Base-by-base conservation (phyloP, 2,113 vertebrate species). In the Chaetops frenatus region DNA sequence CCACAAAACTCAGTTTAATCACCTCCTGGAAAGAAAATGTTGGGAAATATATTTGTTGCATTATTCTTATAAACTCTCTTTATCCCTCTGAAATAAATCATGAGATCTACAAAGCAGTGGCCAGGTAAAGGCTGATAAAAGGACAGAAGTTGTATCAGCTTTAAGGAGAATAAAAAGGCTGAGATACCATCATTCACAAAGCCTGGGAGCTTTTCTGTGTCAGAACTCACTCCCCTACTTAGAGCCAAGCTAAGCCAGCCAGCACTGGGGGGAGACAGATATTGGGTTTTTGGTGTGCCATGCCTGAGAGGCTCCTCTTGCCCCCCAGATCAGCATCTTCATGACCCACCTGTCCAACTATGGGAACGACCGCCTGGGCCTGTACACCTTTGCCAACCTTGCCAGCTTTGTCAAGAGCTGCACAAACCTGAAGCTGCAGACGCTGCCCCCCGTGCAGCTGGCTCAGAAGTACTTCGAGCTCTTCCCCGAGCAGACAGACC, bases 281-380 rank as follows among this genome's bases (percentile, higher is more conserved):
- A 3, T 12, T 20, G n/a, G 33, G 12, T 77, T 88, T 53, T 60
- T n/a, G 54, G 19, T 78, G 72, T 86, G 54, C 72, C 28, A 0
- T 23, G 12, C 25, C 28, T 76, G 48, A 70, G 44, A 61, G 29
- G 48, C 50, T 78, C 86, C 92, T 65, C 76, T 93, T 94, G 25
- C 82, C 62, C 97, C 61, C 57, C 95, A 99, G 99, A 99, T 99
- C 97, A 99, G 99, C 97, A 99, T 99, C 96, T 99, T 99, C 97
- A 99, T 99, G 99, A 99, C 99, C 44, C 99, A 99, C 95, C 97
- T 99, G 76, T 99, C 99, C 48, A 99, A 99, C 97, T 99, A 99
- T 0, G 99, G 99, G 28, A 99, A 99, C 3, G 99, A 99, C 90
- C 99, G 99, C n/a, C 98, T 99, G 67, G 99, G 99, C 12, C 97